phyloP scores from a whole-genome alignment of 2,113 vertebrate genomes.

The Pteronura brasiliensis region DNA sequence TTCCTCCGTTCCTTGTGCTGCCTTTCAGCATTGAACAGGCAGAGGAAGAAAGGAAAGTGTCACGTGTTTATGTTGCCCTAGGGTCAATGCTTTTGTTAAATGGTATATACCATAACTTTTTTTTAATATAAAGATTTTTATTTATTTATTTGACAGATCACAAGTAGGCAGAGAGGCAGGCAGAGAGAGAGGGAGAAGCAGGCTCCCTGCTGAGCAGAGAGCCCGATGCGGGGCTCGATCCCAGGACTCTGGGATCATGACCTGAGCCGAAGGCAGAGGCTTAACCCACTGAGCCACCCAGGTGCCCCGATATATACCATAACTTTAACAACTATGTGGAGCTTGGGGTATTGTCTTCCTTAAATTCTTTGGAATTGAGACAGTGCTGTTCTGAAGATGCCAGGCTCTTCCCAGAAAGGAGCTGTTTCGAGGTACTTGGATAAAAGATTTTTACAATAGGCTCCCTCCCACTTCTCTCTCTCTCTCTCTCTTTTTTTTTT shows the following conservation, averaged over 20 bases:
- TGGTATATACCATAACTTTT: not conserved
- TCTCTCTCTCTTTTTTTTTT: not conserved
- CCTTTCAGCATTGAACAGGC: not conserved
- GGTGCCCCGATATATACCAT: not conserved
- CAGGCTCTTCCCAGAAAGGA: not conserved
- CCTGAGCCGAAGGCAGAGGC: too few relatives aligned
- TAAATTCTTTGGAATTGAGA: not conserved
- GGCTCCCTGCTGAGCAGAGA: too few relatives aligned
- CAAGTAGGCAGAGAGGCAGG: too few relatives aligned
- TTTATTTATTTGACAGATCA: too few relatives aligned
- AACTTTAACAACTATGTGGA: not conserved
- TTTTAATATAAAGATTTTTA: too few relatives aligned
- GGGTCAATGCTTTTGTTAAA: conserved; percentile 18
- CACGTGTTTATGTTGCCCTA: not conserved
- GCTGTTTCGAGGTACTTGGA: not conserved
- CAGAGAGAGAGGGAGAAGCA: too few relatives aligned
- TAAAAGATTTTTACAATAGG: not conserved
- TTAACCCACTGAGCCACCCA: too few relatives aligned
- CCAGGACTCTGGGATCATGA: too few relatives aligned
- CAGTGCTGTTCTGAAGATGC: not conserved
- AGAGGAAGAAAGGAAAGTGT: not conserved
- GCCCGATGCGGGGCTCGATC: too few relatives aligned
- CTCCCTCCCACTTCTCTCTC: not conserved
- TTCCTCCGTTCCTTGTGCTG: not conserved
- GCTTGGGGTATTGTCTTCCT: not conserved